phyloP scores from a whole-genome alignment of 2,113 vertebrate species.

The Mungos mungo region DNA sequence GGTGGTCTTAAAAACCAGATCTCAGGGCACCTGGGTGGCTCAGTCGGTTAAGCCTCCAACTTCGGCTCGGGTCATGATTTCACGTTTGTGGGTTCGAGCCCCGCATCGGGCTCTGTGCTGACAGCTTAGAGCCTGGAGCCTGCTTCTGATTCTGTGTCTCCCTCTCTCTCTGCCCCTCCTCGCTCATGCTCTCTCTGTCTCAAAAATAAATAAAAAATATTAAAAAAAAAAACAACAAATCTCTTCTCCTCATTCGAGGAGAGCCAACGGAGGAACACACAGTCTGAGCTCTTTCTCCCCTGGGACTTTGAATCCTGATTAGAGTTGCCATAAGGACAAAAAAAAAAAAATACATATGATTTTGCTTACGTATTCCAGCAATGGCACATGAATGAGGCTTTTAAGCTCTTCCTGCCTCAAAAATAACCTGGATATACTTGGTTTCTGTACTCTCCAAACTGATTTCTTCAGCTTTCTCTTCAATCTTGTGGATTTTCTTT shows the following conservation, averaged over 20 bases:
- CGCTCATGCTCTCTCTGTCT: too few relatives aligned
- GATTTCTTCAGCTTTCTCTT: neutral
- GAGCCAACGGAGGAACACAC: neutral
- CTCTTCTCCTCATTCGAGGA: neutral
- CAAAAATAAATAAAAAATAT: too few relatives aligned
- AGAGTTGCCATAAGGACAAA: neutral
- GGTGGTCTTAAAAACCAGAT: neutral
- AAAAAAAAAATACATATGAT: neutral
- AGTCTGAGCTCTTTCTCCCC: neutral
- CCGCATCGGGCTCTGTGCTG: too few relatives aligned
- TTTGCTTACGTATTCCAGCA: neutral
- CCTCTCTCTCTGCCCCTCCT: too few relatives aligned
- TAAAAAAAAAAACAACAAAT: too few relatives aligned
- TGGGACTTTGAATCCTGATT: neutral
- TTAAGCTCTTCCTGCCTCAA: neutral
- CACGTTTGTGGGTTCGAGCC: too few relatives aligned
- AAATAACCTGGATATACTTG: neutral
- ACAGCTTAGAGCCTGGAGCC: too few relatives aligned
- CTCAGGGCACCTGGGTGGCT: too few relatives aligned
- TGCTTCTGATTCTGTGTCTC: too few relatives aligned
- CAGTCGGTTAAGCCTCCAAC: too few relatives aligned
- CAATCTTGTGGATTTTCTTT: conserved; percentile 14
- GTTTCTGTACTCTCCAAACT: neutral
- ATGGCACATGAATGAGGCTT: neutral
- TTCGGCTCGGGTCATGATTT: too few relatives aligned